Evolutionary conservation across 2,888 invertebrate genomes (phyloP).

Genomic region (Baronia brevicornis): DNA sequence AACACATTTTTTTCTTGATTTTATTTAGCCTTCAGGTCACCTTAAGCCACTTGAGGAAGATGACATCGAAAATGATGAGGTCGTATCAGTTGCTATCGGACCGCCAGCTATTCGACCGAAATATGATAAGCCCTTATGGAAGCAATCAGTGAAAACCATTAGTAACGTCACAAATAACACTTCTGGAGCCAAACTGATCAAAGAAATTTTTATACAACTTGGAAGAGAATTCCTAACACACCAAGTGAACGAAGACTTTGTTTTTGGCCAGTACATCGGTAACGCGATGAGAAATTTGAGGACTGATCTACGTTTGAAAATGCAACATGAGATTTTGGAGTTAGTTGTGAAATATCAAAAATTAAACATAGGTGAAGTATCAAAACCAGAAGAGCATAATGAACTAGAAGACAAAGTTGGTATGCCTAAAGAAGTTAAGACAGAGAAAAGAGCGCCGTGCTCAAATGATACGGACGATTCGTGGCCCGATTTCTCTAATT

Average conservation of each 20-base stretch:
- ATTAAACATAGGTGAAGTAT: slow-evolving; percentile 17
- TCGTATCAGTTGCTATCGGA: slow-evolving; percentile 60
- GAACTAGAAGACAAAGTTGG: slow-evolving; percentile 9
- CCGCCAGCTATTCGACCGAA: slow-evolving; percentile 54
- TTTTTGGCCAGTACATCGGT: slow-evolving; percentile 63
- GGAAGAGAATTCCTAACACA: slow-evolving; percentile 49
- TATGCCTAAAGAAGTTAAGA: slow-evolving; percentile 28
- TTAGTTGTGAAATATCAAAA: slow-evolving; percentile 42
- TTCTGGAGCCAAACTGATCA: slow-evolving; percentile 37
- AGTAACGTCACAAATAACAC: slow-evolving; percentile 16
- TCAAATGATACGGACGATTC: slow-evolving; percentile 52
- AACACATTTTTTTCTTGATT: neutral
- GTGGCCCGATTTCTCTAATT: slow-evolving; percentile 61
- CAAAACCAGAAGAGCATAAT: slow-evolving; percentile 4
- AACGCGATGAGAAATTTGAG: slow-evolving; percentile 55
- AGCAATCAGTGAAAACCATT: slow-evolving; percentile 22
- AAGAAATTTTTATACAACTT: slow-evolving; percentile 45
- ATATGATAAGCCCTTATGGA: slow-evolving; percentile 43
- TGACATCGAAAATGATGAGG: slow-evolving; percentile 62
- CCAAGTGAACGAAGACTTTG: slow-evolving; percentile 59
- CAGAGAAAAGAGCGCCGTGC: slow-evolving; percentile 31
- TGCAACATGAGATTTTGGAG: slow-evolving; percentile 64
- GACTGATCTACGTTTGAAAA: slow-evolving; percentile 36
- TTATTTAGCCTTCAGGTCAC: slow-evolving; percentile 51
- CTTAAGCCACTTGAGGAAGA: slow-evolving; percentile 55